These are phyloP conservation scores for Nomada ferruginata DNA, from an alignment of 2,888 invertebrate species.

Conservation along the genomic window DNA sequence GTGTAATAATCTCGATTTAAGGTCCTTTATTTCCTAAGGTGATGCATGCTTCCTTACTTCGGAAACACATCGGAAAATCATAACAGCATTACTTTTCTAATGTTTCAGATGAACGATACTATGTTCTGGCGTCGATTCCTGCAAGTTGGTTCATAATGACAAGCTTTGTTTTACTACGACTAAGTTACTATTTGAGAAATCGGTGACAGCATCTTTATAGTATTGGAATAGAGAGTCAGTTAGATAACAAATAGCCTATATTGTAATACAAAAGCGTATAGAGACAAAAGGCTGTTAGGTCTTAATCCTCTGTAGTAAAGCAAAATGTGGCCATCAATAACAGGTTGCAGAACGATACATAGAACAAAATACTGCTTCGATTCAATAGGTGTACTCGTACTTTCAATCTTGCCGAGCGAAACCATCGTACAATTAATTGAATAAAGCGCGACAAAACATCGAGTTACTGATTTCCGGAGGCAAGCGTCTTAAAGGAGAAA, in stretches of 20 bases:
- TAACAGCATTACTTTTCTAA: conserved; percentile 73
- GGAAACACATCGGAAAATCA: not conserved
- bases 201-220: conserved; percentile 76
- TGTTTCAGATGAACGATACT: conserved; percentile 91
- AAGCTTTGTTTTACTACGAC: conserved; percentile 86
- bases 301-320: conserved; percentile 40
- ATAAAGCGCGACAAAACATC: not conserved
- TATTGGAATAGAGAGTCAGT: conserved; percentile 10
- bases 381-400: conserved; percentile 29
- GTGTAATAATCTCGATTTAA: not conserved
- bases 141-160: conserved; percentile 90
- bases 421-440: not conserved
- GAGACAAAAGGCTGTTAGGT: conserved; percentile 29
- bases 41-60: not conserved
- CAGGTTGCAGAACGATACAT: conserved; percentile 23
- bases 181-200: conserved; percentile 78
- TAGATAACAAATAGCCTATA: conserved; percentile 60
- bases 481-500: conserved; percentile 5
- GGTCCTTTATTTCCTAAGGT: not conserved
- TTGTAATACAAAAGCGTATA: conserved; percentile 55
- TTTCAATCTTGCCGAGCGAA: conserved; percentile 27
- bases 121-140: conserved; percentile 91
- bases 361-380: conserved; percentile 30
- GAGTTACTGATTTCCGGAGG: not conserved
- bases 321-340: conserved; percentile 18